phyloP scores from a whole-genome alignment of 2,113 vertebrate species.

The Oceanodroma tethys region DNA sequence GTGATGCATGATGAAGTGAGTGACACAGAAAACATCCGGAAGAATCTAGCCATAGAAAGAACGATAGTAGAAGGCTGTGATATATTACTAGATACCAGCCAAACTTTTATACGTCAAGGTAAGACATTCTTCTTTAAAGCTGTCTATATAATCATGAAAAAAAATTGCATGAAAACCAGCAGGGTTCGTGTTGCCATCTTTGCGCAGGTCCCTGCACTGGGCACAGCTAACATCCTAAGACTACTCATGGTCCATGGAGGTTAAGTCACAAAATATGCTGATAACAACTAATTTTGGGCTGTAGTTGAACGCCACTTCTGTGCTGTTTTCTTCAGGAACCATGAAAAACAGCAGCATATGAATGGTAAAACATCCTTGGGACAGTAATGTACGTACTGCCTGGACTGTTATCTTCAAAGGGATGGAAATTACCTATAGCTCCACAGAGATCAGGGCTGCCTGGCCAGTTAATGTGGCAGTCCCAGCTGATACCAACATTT shows the following conservation, averaged over 20 bases:
- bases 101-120: slow-evolving; percentile 96
- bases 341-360: slow-evolving; percentile 37
- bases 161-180: not conserved
- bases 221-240: not conserved
- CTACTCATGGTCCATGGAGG: not conserved
- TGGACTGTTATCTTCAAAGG: slow-evolving; percentile 26
- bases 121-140: slow-evolving; percentile 13
- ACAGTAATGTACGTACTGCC: not conserved
- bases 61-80: slow-evolving; percentile 98
- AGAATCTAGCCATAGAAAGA: slow-evolving; percentile 95
- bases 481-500: not conserved
- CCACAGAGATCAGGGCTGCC: not conserved
- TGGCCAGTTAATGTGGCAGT: not conserved
- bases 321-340: slow-evolving; percentile 42
- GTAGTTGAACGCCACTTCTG: not conserved
- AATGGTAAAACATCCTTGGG: slow-evolving; percentile 1
- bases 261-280: not conserved
- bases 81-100: slow-evolving; percentile 94
- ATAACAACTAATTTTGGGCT: not conserved
- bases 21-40: slow-evolving; percentile 96
- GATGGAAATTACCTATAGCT: slow-evolving; percentile 26
- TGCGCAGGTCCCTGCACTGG: not conserved
- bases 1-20: slow-evolving; percentile 98
- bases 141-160: not conserved
- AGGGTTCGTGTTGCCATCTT: not conserved